These are phyloP conservation scores for Peromyscus maniculatus DNA, from an alignment of 2,113 vertebrate species.

Conservation along the genomic window DNA sequence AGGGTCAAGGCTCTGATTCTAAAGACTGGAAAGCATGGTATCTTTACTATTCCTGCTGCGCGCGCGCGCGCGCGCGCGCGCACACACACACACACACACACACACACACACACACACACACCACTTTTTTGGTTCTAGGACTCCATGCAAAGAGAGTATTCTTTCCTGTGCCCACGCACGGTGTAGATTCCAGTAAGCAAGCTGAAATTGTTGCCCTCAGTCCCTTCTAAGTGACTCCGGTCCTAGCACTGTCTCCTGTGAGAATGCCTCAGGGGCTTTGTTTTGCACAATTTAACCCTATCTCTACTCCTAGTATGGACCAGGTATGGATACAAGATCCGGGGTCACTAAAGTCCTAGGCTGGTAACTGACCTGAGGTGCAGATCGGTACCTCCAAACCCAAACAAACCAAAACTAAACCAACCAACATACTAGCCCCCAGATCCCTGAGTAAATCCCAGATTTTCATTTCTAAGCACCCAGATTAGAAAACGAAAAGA, in stretches of 20 bases:
- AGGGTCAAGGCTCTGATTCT: background rate
- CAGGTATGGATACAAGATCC: background rate
- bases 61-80: no score
- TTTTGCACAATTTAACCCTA: background rate
- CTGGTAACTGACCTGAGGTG: background rate
- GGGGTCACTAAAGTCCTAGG: conserved; percentile 5
- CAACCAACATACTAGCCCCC: background rate
- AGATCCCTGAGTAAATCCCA: background rate
- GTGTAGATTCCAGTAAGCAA: background rate
- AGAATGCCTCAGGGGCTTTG: background rate
- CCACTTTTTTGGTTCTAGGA: background rate
- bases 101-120: background rate
- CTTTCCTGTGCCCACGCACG: background rate
- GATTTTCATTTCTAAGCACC: background rate
- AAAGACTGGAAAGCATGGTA: background rate
- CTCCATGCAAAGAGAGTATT: background rate
- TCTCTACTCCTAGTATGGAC: background rate
- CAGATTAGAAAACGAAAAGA: conserved; percentile 30
- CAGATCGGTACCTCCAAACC: background rate
- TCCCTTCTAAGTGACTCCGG: background rate
- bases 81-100: no score
- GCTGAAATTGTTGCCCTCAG: background rate
- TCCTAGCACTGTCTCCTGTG: background rate
- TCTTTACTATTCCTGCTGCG: background rate
- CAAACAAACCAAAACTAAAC: background rate